These are phyloP conservation scores for Patagioenas fasciata DNA, from an alignment of 2,113 vertebrate genomes.

Conservation along the genomic window DNA sequence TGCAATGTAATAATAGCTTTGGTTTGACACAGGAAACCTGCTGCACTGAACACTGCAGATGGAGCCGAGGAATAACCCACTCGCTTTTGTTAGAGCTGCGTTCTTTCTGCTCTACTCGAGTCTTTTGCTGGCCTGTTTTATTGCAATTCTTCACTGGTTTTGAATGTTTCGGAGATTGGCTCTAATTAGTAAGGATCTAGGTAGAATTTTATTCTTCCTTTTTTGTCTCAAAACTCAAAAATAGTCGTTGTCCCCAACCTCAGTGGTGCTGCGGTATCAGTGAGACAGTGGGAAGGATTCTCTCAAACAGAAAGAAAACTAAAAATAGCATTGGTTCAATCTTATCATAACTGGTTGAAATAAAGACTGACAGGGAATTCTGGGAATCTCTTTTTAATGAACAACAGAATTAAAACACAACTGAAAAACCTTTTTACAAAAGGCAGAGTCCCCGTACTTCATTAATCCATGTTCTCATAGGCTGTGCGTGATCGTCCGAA, in stretches of 20 bases:
- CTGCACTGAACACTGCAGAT: constrained; percentile 60
- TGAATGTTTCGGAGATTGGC: background rate
- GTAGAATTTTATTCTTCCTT: background rate
- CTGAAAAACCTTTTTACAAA: background rate
- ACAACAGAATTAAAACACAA: constrained; percentile 5
- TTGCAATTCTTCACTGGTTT: background rate
- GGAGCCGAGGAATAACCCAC: constrained; percentile 55
- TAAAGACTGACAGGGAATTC: background rate
- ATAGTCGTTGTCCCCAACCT: background rate
- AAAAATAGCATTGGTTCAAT: background rate
- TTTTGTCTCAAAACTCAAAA: background rate
- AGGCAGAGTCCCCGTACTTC: background rate
- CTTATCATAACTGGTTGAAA: background rate
- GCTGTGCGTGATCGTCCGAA: background rate
- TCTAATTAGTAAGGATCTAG: background rate
- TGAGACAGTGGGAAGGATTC: background rate
- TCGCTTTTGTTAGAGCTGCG: constrained; percentile 49
- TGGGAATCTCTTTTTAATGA: constrained; percentile 15
- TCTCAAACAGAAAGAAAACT: background rate
- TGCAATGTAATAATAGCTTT: constrained; percentile 65
- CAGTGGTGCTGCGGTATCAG: background rate
- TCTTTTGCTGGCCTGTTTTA: constrained; percentile 18
- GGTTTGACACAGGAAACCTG: constrained; percentile 52
- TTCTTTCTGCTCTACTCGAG: constrained; percentile 30
- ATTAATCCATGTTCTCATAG: background rate